Evolutionary conservation across 2,888 invertebrate genomes (phyloP).

Genomic region (Ashinkailepas kermadecensis): DNA sequence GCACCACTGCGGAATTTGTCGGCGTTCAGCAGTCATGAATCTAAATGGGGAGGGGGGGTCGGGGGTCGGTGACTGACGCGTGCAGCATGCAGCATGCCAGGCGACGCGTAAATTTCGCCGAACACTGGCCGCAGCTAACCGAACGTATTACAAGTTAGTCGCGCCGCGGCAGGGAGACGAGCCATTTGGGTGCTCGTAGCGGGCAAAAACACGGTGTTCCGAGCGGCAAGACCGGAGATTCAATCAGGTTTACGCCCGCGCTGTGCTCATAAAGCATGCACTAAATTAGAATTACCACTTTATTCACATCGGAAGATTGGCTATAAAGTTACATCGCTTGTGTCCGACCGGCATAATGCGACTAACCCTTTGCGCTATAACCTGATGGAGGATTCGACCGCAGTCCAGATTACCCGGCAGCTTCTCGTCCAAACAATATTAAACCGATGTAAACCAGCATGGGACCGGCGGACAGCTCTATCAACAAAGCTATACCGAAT

Average conservation of each 20-base stretch:
- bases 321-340: neutral
- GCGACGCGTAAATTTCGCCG: too few relatives aligned
- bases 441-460: neutral
- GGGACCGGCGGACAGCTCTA: neutral
- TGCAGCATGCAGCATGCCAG: too few relatives aligned
- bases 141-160: too few relatives aligned
- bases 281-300: constrained; percentile 18
- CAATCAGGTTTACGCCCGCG: neutral
- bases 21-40: too few relatives aligned
- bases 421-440: neutral
- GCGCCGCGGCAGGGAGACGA: too few relatives aligned
- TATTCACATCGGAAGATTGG: neutral
- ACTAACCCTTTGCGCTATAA: neutral
- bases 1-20: too few relatives aligned
- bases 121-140: too few relatives aligned
- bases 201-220: neutral
- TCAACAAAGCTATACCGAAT: neutral
- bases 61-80: too few relatives aligned
- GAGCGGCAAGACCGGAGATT: neutral
- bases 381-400: neutral
- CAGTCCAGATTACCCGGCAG: neutral
- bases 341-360: neutral
- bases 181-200: too few relatives aligned
- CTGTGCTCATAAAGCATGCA: neutral
- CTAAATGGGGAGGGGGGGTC: too few relatives aligned